Evolutionary conservation across 2,797 vertebrate species (phyloP).

Genomic region (Acipenser oxyrinchus): DNA sequence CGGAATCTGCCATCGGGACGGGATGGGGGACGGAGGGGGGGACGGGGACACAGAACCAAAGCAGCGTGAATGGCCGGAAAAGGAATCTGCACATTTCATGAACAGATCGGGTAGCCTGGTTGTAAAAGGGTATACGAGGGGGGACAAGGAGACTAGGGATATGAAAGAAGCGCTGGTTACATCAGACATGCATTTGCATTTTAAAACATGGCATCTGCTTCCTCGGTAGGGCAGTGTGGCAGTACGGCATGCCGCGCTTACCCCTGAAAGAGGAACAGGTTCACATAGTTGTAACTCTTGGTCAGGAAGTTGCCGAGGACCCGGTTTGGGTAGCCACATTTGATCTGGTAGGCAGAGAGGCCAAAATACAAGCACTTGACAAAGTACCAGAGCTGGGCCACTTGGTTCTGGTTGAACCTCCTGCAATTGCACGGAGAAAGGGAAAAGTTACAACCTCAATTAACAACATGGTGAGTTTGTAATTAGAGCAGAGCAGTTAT

Average conservation of each 20-base stretch:
- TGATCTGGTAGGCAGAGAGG: conserved; percentile 61
- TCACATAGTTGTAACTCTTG: conserved; percentile 59
- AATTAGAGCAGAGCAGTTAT: too few relatives aligned
- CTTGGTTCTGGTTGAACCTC: conserved; percentile 54
- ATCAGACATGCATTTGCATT: too few relatives aligned
- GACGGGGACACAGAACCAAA: background rate
- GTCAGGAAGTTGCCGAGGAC: conserved; percentile 63
- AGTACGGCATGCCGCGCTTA: conserved; percentile 22
- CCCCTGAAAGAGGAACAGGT: conserved; percentile 60
- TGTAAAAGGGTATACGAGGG: too few relatives aligned
- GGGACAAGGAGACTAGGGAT: too few relatives aligned
- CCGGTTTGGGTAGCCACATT: conserved; percentile 55
- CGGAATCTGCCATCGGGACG: conserved; percentile 51
- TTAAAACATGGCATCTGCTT: too few relatives aligned
- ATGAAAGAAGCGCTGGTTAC: too few relatives aligned
- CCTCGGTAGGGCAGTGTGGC: too few relatives aligned
- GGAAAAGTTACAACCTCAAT: too few relatives aligned
- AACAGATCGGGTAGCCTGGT: too few relatives aligned
- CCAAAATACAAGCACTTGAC: conserved; percentile 62
- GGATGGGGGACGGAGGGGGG: background rate
- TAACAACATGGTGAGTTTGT: too few relatives aligned
- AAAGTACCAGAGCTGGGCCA: conserved; percentile 64
- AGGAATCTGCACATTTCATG: too few relatives aligned
- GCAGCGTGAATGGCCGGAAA: background rate
- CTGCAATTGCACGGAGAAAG: conserved; percentile 27